Conservation (phyloP, 2,888 invertebrate species). For the Drosophila affinis region DNA sequence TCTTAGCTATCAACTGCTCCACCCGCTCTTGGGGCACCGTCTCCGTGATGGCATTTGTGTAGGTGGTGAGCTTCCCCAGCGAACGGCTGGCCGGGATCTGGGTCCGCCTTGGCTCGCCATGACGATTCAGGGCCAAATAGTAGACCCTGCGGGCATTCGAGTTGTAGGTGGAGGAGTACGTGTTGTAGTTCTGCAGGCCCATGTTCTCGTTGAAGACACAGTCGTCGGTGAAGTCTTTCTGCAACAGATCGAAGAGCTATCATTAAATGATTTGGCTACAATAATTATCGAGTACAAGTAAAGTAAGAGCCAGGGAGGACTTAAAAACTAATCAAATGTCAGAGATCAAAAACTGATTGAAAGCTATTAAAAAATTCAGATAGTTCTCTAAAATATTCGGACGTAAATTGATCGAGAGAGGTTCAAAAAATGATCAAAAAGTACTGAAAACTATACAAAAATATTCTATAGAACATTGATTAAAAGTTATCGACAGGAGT, state of each 20-base stretch:
- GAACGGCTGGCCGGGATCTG: constrained; percentile 88
- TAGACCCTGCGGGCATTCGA: constrained; percentile 88
- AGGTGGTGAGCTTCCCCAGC: constrained; percentile 90
- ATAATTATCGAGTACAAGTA: neutral
- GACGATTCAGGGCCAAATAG: constrained; percentile 90
- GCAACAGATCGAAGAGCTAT: constrained; percentile 85
- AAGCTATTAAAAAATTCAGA: too few relatives aligned
- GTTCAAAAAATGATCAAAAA: neutral
- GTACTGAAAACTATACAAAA: too few relatives aligned
- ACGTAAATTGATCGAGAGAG: too few relatives aligned
- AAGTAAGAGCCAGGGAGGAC: neutral
- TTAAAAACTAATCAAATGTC: neutral
- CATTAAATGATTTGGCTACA: constrained; percentile 79
- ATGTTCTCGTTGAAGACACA: constrained; percentile 95
- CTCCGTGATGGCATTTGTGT: constrained; percentile 89
- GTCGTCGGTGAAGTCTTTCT: constrained; percentile 92
- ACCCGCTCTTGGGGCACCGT: constrained; percentile 85
- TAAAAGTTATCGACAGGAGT: too few relatives aligned
- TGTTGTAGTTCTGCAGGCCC: constrained; percentile 93
- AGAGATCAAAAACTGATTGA: too few relatives aligned
- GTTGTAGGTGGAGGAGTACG: constrained; percentile 91
- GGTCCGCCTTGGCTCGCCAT: constrained; percentile 89
- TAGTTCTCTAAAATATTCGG: too few relatives aligned
- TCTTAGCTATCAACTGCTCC: constrained; percentile 85
- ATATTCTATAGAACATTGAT: too few relatives aligned